Evolutionary conservation across 2,888 invertebrate genomes (phyloP).

Genomic region (Diplazon laetatorius): DNA sequence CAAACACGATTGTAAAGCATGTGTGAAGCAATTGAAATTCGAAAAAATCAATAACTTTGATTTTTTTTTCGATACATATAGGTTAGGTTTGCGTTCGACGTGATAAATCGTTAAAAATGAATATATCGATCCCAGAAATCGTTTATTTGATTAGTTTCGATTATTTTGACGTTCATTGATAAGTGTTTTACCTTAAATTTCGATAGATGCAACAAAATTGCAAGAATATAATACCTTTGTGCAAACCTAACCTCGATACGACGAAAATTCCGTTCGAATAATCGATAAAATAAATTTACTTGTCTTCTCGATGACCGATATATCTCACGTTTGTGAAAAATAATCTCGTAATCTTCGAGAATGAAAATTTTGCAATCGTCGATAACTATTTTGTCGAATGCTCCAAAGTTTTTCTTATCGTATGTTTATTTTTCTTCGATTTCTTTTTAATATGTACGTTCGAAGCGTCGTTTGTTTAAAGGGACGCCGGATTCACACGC

Average conservation of each 20-base stretch:
- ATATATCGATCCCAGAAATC: too few relatives aligned
- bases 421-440: neutral
- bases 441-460: neutral
- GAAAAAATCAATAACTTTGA: slow-evolving; percentile 57
- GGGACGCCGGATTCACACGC: slow-evolving; percentile 47
- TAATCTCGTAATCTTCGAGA: neutral
- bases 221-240: neutral
- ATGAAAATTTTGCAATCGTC: too few relatives aligned
- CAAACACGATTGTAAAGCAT: neutral
- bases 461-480: slow-evolving; percentile 24
- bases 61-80: slow-evolving; percentile 12
- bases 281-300: slow-evolving; percentile 23
- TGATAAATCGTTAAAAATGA: neutral
- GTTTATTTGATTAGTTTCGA: neutral
- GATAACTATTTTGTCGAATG: neutral
- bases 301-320: slow-evolving; percentile 13
- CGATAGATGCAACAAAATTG: neutral
- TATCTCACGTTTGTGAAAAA: neutral
- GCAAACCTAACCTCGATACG: slow-evolving; percentile 47
- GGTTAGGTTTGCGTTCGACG: slow-evolving; percentile 58
- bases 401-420: neutral
- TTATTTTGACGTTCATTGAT: too few relatives aligned
- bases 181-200: neutral
- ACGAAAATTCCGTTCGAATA: slow-evolving; percentile 8
- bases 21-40: neutral